Evolutionary conservation across 2,113 vertebrate genomes (phyloP).

Genomic region (Pica pica): DNA sequence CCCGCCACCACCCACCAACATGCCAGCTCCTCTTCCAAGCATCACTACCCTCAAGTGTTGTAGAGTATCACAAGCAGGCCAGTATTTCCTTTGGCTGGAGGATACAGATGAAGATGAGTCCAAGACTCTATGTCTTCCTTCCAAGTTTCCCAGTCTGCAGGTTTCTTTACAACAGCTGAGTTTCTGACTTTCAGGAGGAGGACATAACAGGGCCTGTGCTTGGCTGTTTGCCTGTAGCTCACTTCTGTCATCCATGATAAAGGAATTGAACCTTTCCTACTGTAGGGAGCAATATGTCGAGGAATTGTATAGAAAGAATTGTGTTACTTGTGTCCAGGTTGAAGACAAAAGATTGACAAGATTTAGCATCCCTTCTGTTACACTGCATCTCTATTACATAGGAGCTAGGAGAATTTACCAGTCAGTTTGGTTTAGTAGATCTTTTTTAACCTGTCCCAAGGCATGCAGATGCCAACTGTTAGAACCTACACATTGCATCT

Average conservation of each 20-base stretch:
- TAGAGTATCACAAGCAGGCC: not conserved
- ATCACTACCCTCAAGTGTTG: not conserved
- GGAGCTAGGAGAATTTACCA: not conserved
- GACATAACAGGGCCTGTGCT: not conserved
- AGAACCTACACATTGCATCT: not conserved
- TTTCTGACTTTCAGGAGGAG: constrained; percentile 16
- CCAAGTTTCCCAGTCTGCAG: not conserved
- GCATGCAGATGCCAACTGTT: not conserved
- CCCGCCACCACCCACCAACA: not conserved
- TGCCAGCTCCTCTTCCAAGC: not conserved
- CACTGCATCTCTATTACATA: not conserved
- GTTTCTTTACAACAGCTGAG: constrained; percentile 5
- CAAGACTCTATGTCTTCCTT: constrained; percentile 22
- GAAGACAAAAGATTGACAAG: not conserved
- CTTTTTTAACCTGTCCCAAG: not conserved
- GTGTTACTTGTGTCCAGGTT: not conserved
- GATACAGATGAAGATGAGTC: not conserved
- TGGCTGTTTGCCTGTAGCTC: not conserved
- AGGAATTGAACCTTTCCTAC: not conserved
- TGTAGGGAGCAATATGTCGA: not conserved
- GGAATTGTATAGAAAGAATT: not conserved
- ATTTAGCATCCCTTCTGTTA: not conserved
- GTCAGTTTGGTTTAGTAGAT: not conserved
- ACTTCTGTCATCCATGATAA: not conserved
- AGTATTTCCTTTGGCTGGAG: constrained; percentile 13